phyloP scores from a whole-genome alignment of 2,888 invertebrate genomes.

The Dyspetes luteomarginatus region DNA sequence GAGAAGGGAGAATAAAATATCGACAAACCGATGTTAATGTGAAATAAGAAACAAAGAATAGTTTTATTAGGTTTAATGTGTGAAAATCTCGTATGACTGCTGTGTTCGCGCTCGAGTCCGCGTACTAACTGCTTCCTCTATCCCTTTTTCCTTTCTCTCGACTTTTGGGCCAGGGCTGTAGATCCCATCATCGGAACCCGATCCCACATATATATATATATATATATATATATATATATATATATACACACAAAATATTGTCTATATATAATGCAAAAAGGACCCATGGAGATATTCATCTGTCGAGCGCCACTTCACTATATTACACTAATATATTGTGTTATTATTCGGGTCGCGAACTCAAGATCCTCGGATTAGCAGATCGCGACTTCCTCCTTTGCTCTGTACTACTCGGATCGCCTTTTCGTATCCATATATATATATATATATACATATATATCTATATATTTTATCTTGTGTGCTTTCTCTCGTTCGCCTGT shows the following conservation, averaged over 20 bases:
- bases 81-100: too few species aligned
- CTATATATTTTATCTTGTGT: not conserved
- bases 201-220: not conserved
- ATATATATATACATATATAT: not conserved
- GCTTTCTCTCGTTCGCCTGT: conserved; percentile 43
- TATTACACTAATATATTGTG: conserved; percentile 75
- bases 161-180: too few species aligned
- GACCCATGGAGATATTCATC: conserved; percentile 68
- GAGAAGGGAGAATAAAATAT: too few species aligned
- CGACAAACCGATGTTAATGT: too few species aligned
- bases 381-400: conserved; percentile 60
- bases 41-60: too few species aligned
- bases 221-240: not conserved
- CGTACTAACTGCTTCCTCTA: too few species aligned
- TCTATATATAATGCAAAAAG: conserved; percentile 54
- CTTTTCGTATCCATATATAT: conserved; percentile 17
- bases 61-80: too few species aligned
- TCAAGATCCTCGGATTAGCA: conserved; percentile 70
- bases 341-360: conserved; percentile 75
- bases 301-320: conserved; percentile 69
- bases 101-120: too few species aligned
- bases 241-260: conserved; percentile 46
- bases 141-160: too few species aligned
- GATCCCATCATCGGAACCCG: too few species aligned
- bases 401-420: conserved; percentile 48